These are phyloP conservation scores for Dendrolimus kikuchii DNA, from an alignment of 1,140 invertebrate species.

Conservation along the genomic window DNA sequence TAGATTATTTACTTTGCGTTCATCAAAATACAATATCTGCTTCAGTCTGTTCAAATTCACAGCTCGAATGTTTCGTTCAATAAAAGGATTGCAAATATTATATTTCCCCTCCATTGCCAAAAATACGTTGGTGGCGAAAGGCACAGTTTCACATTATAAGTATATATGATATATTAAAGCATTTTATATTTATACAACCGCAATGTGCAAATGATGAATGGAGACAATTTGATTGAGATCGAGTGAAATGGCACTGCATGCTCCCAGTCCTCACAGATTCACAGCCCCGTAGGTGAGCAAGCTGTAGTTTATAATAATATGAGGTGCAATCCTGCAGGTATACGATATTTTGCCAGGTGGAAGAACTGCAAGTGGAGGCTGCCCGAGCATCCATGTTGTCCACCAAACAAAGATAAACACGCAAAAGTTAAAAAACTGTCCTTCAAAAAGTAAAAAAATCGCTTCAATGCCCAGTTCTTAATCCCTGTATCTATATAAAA, in stretches of 20 bases:
- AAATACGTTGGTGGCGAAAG: slow-evolving; percentile 2
- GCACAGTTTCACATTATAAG: too few species aligned
- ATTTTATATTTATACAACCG: too few species aligned
- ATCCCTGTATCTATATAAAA: slow-evolving; percentile 61
- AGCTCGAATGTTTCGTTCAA: neutral
- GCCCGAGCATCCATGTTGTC: slow-evolving; percentile 72
- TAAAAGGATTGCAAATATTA: slow-evolving; percentile 7
- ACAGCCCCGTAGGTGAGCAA: slow-evolving; percentile 49
- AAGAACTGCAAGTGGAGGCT: slow-evolving; percentile 81
- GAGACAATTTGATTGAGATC: slow-evolving; percentile 1
- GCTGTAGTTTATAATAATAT: slow-evolving; percentile 69
- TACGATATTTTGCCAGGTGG: slow-evolving; percentile 84
- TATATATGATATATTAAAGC: too few species aligned
- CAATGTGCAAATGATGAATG: too few species aligned
- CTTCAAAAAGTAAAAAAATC: slow-evolving; percentile 62
- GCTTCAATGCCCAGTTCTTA: slow-evolving; percentile 51
- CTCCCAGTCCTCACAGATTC: slow-evolving; percentile 21
- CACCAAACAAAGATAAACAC: slow-evolving; percentile 72
- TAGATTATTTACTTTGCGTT: slow-evolving; percentile 9
- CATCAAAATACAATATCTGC: slow-evolving; percentile 28
- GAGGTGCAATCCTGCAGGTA: slow-evolving; percentile 78
- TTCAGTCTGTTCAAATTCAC: slow-evolving; percentile 6
- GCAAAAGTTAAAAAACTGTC: slow-evolving; percentile 64
- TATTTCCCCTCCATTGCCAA: slow-evolving; percentile 1
- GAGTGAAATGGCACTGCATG: slow-evolving; percentile 46